These are phyloP conservation scores for Nicator chloris DNA, from an alignment of 2,113 vertebrate genomes.

Conservation along the genomic window DNA sequence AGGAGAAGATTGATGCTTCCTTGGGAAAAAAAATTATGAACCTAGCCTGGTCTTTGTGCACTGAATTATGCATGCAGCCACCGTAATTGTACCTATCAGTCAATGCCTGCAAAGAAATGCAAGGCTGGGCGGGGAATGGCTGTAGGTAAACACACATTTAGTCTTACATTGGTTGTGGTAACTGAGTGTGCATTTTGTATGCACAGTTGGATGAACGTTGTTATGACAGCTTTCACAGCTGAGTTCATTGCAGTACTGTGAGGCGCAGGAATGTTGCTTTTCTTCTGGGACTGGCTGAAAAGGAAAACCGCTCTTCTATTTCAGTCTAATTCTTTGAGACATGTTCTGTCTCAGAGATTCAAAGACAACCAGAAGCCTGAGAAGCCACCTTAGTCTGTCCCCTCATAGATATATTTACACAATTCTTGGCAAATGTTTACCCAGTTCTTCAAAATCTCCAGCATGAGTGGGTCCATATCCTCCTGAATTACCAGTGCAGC, in stretches of 20 bases:
- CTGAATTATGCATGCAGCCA: constrained; percentile 48
- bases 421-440: neutral
- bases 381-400: neutral
- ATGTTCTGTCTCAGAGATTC: neutral
- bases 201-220: neutral
- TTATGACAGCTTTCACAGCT: constrained; percentile 27
- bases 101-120: constrained; percentile 30
- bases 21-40: neutral
- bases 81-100: constrained; percentile 31
- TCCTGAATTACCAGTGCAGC: neutral
- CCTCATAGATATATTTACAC: neutral
- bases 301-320: neutral
- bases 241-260: neutral
- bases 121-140: neutral
- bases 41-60: neutral
- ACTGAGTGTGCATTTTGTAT: constrained; percentile 23
- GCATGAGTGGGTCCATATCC: neutral
- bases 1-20: constrained; percentile 29
- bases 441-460: neutral
- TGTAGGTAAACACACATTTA: constrained; percentile 41
- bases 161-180: neutral
- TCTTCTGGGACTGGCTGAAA: neutral
- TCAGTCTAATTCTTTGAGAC: neutral
- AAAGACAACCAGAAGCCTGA: neutral
- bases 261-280: neutral